Conservation (phyloP, 2,113 vertebrate genomes). For the Heliornis fulica region DNA sequence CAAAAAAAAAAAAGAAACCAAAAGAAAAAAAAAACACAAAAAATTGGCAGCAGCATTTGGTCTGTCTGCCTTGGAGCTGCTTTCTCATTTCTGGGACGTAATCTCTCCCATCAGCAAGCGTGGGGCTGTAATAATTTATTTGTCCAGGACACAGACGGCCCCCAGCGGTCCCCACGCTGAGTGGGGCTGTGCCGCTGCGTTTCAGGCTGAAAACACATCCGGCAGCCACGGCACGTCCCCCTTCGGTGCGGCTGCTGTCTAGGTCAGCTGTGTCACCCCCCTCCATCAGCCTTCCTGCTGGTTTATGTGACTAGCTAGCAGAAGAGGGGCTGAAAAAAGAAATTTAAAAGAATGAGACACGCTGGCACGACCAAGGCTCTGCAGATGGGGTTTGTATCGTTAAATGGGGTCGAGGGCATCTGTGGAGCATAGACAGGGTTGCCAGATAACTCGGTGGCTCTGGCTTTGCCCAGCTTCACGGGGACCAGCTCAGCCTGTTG, state of each 20-base stretch:
- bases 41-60: not conserved
- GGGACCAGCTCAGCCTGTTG: not conserved
- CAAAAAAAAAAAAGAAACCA: too few species aligned
- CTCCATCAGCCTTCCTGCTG: not conserved
- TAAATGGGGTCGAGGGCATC: not conserved
- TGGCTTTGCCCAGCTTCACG: not conserved
- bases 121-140: not conserved
- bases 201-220: not conserved
- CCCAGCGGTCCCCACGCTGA: not conserved
- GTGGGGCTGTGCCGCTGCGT: not conserved
- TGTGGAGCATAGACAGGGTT: not conserved
- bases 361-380: not conserved
- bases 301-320: not conserved
- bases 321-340: not conserved
- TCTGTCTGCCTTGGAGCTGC: not conserved
- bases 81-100: not conserved
- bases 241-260: not conserved
- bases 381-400: not conserved
- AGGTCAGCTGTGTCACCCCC: not conserved
- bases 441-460: not conserved
- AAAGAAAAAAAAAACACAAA: too few species aligned
- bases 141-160: not conserved
- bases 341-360: not conserved
- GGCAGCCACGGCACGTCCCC: fast-evolving
- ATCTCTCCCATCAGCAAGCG: not conserved